Evolutionary conservation across 2,888 invertebrate species (phyloP).

Genomic region (Tenthredo livida): DNA sequence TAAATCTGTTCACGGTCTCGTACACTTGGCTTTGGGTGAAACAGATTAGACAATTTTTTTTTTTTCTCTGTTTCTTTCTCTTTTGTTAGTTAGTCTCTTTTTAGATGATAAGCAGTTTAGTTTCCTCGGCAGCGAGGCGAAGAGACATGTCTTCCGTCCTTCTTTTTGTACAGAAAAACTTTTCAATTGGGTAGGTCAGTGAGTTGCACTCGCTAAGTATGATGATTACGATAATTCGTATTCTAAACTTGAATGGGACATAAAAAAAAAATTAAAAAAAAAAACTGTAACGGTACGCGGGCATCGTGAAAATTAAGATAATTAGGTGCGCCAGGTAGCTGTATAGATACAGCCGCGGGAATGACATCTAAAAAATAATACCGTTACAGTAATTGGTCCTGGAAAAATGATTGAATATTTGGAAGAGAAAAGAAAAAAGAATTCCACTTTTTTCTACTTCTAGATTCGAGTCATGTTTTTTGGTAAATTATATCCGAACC

Average conservation of each 20-base stretch:
- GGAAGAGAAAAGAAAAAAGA: neutral
- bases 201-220: constrained; percentile 14
- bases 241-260: neutral
- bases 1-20: neutral
- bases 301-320: neutral
- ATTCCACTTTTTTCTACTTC: neutral
- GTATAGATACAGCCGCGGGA: neutral
- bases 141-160: neutral
- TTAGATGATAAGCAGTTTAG: constrained; percentile 10
- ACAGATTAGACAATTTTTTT: neutral
- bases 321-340: neutral
- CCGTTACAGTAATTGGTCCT: constrained; percentile 16
- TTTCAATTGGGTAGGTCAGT: constrained; percentile 36
- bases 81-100: neutral
- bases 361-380: constrained; percentile 28
- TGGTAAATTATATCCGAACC: neutral
- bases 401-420: neutral
- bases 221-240: constrained; percentile 27
- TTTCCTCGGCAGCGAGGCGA: neutral
- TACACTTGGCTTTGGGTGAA: neutral
- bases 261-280: neutral
- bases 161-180: neutral
- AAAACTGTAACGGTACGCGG: neutral
- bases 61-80: neutral
- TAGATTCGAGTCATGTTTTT: neutral